Conservation (phyloP, 2,797 vertebrate genomes). For the Mus spretus region DNA sequence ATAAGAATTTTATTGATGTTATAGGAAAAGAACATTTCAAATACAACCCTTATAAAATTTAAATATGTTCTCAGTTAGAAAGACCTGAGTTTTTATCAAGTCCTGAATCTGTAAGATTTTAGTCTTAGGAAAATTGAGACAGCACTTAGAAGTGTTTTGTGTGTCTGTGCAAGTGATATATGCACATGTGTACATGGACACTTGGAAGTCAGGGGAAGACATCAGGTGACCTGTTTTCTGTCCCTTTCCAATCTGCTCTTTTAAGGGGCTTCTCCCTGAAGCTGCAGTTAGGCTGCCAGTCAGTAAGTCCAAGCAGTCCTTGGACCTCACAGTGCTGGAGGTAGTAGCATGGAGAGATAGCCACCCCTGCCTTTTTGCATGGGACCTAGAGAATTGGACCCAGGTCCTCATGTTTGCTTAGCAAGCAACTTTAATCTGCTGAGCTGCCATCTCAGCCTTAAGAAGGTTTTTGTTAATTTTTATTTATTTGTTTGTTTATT, state of each 20-base stretch:
- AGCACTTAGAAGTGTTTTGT: neutral
- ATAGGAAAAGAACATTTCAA: slow-evolving; percentile 23
- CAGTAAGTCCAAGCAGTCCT: neutral
- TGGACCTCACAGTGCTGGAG: neutral
- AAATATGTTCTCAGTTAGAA: neutral
- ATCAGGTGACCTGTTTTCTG: neutral
- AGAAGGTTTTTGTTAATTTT: neutral
- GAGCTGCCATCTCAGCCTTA: neutral
- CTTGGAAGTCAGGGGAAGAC: neutral
- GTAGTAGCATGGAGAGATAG: no score
- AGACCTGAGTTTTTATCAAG: slow-evolving; percentile 12
- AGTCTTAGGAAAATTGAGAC: neutral
- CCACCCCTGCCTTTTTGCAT: neutral
- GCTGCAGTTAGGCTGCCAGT: neutral
- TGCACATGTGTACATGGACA: neutral
- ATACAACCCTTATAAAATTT: neutral
- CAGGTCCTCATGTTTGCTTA: neutral
- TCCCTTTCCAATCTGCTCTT: neutral
- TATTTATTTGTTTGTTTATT: neutral
- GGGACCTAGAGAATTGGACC: no score
- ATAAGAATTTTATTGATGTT: neutral
- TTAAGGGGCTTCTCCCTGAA: neutral
- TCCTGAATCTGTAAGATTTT: neutral
- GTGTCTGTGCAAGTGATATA: neutral
- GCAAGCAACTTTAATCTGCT: neutral